phyloP scores from a whole-genome alignment of 2,113 vertebrate genomes.

The rat (Rattus norvegicus) region DNA sequence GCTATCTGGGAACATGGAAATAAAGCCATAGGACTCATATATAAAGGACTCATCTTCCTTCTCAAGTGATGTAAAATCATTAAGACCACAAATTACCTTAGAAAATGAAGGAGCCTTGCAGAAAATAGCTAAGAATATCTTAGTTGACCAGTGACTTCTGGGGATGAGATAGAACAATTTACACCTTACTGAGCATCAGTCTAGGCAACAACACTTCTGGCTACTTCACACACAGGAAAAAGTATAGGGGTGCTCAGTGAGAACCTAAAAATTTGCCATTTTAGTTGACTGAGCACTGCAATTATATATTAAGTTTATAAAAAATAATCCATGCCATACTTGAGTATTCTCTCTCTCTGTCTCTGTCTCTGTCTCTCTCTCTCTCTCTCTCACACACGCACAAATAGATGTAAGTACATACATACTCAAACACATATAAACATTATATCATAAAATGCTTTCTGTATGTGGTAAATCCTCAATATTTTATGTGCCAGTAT shows the following conservation, averaged over 20 bases:
- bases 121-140: background rate
- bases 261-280: background rate
- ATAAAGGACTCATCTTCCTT: background rate
- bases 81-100: background rate
- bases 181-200: background rate
- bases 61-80: background rate
- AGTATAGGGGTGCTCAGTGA: background rate
- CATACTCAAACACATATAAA: background rate
- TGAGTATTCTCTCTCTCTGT: background rate
- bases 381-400: too few species aligned
- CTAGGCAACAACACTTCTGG: background rate
- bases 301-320: background rate
- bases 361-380: too few species aligned
- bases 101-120: background rate
- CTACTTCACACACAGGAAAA: background rate
- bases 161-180: background rate
- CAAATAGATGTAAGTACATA: background rate
- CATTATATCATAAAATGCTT: background rate
- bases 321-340: background rate
- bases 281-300: background rate
- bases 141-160: background rate
- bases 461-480: background rate
- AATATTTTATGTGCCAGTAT: background rate
- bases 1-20: background rate
- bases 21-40: background rate